Evolutionary conservation across 92 coral and sea anemone genomes (phyloP).

Genomic region (Zoanthus solanderi): DNA sequence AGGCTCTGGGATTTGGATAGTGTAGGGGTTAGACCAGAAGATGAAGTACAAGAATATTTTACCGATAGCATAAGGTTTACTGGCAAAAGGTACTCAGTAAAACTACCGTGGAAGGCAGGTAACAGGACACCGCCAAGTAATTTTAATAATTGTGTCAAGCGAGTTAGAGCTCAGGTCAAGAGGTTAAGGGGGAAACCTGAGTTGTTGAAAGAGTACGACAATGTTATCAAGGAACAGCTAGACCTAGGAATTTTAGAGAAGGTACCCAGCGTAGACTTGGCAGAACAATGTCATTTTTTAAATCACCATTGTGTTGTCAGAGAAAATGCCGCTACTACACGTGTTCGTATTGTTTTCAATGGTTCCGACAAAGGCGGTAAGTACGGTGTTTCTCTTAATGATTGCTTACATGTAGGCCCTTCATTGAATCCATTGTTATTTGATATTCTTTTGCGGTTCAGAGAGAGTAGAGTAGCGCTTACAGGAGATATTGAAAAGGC

Average conservation of each 20-base stretch:
- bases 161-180: background rate
- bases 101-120: slow-evolving; percentile 26
- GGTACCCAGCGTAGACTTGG: slow-evolving; percentile 2
- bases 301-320: slow-evolving; percentile 33
- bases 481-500: slow-evolving; percentile 65
- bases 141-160: slow-evolving; percentile 6
- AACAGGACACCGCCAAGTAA: slow-evolving; percentile 3
- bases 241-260: slow-evolving; percentile 22
- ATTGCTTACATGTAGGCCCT: slow-evolving; percentile 40
- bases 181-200: slow-evolving; percentile 14
- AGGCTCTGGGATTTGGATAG: slow-evolving; percentile 64
- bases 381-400: slow-evolving; percentile 33
- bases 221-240: slow-evolving; percentile 1
- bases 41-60: slow-evolving; percentile 46
- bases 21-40: slow-evolving; percentile 51
- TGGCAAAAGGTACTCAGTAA: slow-evolving; percentile 40
- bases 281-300: slow-evolving; percentile 24
- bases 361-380: background rate
- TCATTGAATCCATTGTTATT: slow-evolving; percentile 24
- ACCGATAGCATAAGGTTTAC: slow-evolving; percentile 27
- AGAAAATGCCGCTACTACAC: slow-evolving; percentile 22
- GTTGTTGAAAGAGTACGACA: background rate
- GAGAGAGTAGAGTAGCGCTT: slow-evolving; percentile 48
- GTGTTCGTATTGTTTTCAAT: slow-evolving; percentile 15
- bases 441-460: slow-evolving; percentile 34